A percentile compares a stretch with the other conserved stretches of the same genome.
phyloP scores from a whole-genome alignment of 2,888 invertebrate species.

The Tupiocoris notatus region DNA sequence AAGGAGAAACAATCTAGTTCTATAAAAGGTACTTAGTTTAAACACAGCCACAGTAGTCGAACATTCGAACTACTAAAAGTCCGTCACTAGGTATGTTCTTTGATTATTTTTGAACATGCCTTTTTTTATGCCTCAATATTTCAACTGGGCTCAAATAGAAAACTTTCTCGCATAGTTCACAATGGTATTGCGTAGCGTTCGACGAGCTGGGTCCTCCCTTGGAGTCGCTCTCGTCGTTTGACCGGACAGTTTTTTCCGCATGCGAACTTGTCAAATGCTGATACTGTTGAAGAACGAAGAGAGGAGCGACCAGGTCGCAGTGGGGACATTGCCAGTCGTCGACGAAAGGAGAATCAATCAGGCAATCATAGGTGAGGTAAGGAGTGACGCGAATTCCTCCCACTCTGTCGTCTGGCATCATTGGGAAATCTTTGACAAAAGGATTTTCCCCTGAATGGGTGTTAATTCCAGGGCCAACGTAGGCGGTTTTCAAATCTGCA shows the following conservation, averaged over 20 bases:
- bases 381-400: conserved; percentile 82
- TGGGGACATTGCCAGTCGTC: conserved; percentile 71
- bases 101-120: too few species aligned
- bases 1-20: too few species aligned
- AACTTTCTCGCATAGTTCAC: conserved; percentile 67
- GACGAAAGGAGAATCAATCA: conserved; percentile 41
- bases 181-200: conserved; percentile 67
- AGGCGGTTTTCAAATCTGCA: conserved; percentile 78
- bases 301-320: conserved; percentile 64
- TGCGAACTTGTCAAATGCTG: conserved; percentile 62
- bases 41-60: too few species aligned
- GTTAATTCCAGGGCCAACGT: conserved; percentile 53
- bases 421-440: conserved; percentile 65
- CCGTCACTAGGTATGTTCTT: too few species aligned
- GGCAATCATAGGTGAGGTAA: conserved; percentile 74
- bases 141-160: conserved; percentile 76
- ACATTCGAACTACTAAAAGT: too few species aligned
- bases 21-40: too few species aligned
- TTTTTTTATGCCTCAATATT: conserved; percentile 78
- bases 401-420: conserved; percentile 65
- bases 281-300: conserved; percentile 69
- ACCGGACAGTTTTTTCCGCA: conserved; percentile 21
- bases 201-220: conserved; percentile 50
- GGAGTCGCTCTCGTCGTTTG: conserved; percentile 1
- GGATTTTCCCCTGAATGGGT: conserved; percentile 62